phyloP scores from a whole-genome alignment of 2,113 vertebrate genomes.

The Cynopterus brachyotis region DNA sequence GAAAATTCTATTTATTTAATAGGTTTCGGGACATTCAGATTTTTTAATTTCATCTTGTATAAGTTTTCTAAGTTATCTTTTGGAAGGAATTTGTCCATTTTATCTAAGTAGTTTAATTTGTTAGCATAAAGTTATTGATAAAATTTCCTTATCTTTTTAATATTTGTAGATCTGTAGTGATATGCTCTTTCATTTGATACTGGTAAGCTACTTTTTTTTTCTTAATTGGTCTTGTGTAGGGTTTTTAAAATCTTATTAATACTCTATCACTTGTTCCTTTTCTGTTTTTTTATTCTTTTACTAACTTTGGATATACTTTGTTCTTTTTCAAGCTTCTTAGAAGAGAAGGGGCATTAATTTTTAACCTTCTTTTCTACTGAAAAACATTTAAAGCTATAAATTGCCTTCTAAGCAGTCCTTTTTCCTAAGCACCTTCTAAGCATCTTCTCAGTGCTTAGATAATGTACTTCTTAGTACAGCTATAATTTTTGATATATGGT shows the following conservation, averaged over 20 bases:
- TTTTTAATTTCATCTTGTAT: not conserved
- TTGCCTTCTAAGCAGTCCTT: not conserved
- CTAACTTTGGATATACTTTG: not conserved
- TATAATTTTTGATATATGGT: not conserved
- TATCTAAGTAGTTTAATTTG: constrained; percentile 1
- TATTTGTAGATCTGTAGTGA: not conserved
- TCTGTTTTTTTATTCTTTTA: not conserved
- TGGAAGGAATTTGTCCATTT: not conserved
- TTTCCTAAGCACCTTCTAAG: not conserved
- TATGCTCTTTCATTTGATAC: not conserved
- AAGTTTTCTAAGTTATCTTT: constrained; percentile 15
- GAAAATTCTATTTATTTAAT: not conserved
- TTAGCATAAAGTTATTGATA: not conserved
- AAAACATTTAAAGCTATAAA: not conserved
- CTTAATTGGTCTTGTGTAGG: not conserved
- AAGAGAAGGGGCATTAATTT: not conserved
- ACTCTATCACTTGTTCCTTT: not conserved
- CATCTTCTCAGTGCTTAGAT: not conserved
- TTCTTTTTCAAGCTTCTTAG: not conserved
- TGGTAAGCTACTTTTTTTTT: not conserved
- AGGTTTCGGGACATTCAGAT: not conserved
- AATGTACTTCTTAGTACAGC: not conserved
- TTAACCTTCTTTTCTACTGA: not conserved
- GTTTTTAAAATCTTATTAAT: not conserved
- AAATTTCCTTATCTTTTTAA: not conserved